These are phyloP conservation scores for Porites australiensis DNA, from an alignment of 64 coral and sea anemone species.

Conservation along the genomic window DNA sequence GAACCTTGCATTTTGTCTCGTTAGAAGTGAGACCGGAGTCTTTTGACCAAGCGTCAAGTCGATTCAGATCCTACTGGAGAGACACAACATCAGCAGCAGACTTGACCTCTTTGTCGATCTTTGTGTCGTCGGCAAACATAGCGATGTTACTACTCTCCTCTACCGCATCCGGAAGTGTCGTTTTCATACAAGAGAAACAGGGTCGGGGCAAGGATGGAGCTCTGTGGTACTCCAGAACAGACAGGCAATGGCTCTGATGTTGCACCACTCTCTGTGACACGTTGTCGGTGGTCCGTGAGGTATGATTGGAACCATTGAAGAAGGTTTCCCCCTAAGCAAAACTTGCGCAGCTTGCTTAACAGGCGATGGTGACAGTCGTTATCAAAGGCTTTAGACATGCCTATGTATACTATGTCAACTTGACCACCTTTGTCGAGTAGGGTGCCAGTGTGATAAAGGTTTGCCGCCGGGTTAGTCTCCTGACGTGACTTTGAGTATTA, in stretches of 20 bases:
- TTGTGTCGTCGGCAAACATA: too few species aligned
- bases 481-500: too few species aligned
- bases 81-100: too few species aligned
- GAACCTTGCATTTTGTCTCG: too few species aligned
- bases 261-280: not conserved
- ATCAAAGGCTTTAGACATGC: constrained; percentile 68
- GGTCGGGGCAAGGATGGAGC: too few species aligned
- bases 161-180: not conserved
- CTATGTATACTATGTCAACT: constrained; percentile 56
- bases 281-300: not conserved
- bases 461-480: not conserved
- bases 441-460: constrained; percentile 24
- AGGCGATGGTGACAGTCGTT: constrained; percentile 28
- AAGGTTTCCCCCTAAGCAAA: constrained; percentile 8
- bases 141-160: too few species aligned
- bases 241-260: not conserved
- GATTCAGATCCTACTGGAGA: too few species aligned
- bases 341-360: not conserved
- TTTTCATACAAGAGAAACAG: constrained; percentile 38
- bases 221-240: constrained; percentile 43
- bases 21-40: too few species aligned
- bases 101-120: too few species aligned
- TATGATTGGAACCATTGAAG: constrained; percentile 20
- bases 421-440: constrained; percentile 37
- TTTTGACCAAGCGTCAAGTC: too few species aligned